Evolutionary conservation across 2,113 vertebrate species (phyloP).

Genomic region (Zosterops pallidus): DNA sequence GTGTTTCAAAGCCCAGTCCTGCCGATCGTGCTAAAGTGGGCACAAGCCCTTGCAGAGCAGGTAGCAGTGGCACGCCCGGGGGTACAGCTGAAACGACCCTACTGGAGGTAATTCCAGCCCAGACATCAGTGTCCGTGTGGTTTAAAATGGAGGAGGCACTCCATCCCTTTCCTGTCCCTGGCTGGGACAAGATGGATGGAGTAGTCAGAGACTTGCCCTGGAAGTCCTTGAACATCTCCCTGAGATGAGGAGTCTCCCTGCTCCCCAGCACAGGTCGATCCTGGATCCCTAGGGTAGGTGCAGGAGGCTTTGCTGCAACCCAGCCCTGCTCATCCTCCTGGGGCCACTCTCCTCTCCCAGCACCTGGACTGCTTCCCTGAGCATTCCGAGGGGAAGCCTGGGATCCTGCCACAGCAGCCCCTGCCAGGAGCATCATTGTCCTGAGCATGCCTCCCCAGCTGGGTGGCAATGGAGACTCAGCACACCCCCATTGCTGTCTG

Average conservation of each 20-base stretch:
- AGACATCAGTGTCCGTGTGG: background rate
- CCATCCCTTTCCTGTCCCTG: background rate
- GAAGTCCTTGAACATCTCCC: background rate
- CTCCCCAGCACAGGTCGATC: background rate
- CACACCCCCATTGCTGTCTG: background rate
- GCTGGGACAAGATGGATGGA: background rate
- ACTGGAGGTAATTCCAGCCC: background rate
- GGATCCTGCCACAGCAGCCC: background rate
- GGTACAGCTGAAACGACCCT: background rate
- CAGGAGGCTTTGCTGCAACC: background rate
- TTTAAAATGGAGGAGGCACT: background rate
- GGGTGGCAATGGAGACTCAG: background rate
- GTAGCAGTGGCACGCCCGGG: fast-evolving
- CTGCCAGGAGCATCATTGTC: background rate
- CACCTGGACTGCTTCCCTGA: background rate
- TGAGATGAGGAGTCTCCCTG: background rate
- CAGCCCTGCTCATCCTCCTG: background rate
- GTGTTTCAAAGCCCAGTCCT: background rate
- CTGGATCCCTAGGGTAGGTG: background rate
- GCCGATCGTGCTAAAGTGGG: background rate
- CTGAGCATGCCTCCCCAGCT: background rate
- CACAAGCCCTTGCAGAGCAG: background rate
- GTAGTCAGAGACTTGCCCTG: background rate
- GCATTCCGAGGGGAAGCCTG: background rate
- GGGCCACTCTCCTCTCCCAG: too few relatives aligned